Base-by-base conservation (phyloP, 2,888 invertebrate genomes). In the Sarcophaga carnaria region DNA sequence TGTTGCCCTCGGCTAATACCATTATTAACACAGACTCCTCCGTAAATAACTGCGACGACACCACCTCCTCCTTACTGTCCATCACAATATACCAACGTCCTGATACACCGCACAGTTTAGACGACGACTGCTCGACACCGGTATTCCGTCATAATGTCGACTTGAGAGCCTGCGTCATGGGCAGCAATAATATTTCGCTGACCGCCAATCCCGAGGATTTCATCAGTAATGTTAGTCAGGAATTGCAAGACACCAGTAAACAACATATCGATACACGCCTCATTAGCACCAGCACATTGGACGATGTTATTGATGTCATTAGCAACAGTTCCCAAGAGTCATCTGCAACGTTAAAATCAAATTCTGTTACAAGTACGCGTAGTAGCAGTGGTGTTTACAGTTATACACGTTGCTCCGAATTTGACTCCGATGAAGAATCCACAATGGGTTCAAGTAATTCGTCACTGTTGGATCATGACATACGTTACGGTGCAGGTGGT, bases 101-200 rank as follows among this genome's bases (percentile, higher is more conserved):
- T 17, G 93, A 93, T 70, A 93, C 93, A 47, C 93, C 93, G 1
- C 90, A 90, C 47, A 93, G 93, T 83, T 88, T 92, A 4, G 90
- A 91, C 66, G 92, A 92, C 75, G 93, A 93, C 84, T 90, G 89
- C 1, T 88, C 87, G 2, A 64, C 90, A 4, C 89, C 90, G 14
- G 92, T 91, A 64, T 93, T 93, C 86, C 91, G 91, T 20, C 94
- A 94, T 83, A 90, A 90, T 71, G 92, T 93, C 22, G 93, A 93
- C 88, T 88, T 94, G 85, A 89, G 91, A 17, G 93, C 93, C 80
- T 94, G 93, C 81, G 90, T 93, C 11, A 92, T 92, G 90, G 94
- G 94, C 82, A 93, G 93, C 87, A 93, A 93, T 87, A 93, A 93
- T 63, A 93, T 93, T 3, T 90, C 91, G n/a, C 78, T 93, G 66